Conservation (phyloP, 2,113 vertebrate species). For the Mus spicilegus region DNA sequence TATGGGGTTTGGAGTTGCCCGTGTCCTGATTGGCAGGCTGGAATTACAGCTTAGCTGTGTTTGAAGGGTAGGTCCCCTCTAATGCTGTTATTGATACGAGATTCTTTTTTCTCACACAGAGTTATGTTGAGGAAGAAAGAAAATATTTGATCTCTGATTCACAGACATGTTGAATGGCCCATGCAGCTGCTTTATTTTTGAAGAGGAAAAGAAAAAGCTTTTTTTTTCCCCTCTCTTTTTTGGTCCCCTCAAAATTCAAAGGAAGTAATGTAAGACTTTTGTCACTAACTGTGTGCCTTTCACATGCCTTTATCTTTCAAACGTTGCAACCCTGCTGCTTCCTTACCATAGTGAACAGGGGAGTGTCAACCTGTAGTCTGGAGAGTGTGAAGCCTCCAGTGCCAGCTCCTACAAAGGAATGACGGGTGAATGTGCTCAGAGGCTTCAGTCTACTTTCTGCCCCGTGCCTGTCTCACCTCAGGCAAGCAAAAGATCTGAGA, state of each 20-base stretch:
- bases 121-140: constrained; percentile 42
- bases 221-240: background rate
- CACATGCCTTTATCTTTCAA: constrained; percentile 47
- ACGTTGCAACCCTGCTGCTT: constrained; percentile 37
- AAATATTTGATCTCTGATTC: constrained; percentile 65
- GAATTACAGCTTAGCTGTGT: constrained; percentile 40
- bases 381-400: background rate
- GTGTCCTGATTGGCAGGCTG: constrained; percentile 58
- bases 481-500: background rate
- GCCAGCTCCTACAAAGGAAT: background rate
- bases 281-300: constrained; percentile 53
- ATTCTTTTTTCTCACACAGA: constrained; percentile 57
- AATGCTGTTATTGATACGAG: background rate
- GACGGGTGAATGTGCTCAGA: background rate
- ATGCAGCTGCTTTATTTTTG: constrained; percentile 41
- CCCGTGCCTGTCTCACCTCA: background rate
- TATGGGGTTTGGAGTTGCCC: constrained; percentile 66
- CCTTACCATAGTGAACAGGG: background rate
- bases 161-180: background rate
- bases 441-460: background rate
- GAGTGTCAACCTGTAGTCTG: background rate
- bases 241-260: background rate
- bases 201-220: background rate
- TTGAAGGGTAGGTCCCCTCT: constrained; percentile 33
- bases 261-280: constrained; percentile 38